Evolutionary conservation across 2,113 vertebrate species (phyloP), one percentile per base, ranked within the genome.

Genomic region (Thryonomys swinderianus): DNA sequence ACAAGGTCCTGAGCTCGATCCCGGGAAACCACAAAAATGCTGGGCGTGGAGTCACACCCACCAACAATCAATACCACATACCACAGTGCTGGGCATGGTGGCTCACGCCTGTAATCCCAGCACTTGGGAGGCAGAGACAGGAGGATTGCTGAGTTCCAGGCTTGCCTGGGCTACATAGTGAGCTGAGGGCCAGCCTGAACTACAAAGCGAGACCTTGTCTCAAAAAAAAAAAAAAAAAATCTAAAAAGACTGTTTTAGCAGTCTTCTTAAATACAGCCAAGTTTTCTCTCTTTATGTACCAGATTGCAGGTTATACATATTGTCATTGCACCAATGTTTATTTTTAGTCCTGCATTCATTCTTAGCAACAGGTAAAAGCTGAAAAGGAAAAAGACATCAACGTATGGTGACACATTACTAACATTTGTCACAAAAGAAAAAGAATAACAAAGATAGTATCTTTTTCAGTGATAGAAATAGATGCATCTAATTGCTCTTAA

Each of bases 231-330:
- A 91, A 40, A 91, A 79, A 88, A 73, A 25, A 88, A 74, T 87
- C 80, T 96, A 61, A 74, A 76, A 81, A 91, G 48, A n/a, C 1
- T 76, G 27, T 32, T 81, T 93, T 61, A 95, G 30, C 69, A 51
- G 94, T 12, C 40, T 91, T 88, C 48, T 94, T 40, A 84, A 42
- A 85, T 69, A 61, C 14, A 93, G 34, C 64, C 23, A 55, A 34
- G 34, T 21, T 80, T 79, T 86, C 51, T 92, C 40, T 85, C 23
- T 95, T 66, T 82, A 12, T 51, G 82, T 30, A 25, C 85, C 61
- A 94, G 86, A 90, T 82, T 85, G 5, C 59, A 84, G 32, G 34
- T 89, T 93, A 92, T 57, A 90, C 90, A 88, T 88, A 96, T 79
- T 92, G 27, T 37, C 34, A 76, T 5, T 76, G 8, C 82, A 45